Conservation (phyloP, 2,888 invertebrate genomes). For the Omphaloscelis lunosa region DNA sequence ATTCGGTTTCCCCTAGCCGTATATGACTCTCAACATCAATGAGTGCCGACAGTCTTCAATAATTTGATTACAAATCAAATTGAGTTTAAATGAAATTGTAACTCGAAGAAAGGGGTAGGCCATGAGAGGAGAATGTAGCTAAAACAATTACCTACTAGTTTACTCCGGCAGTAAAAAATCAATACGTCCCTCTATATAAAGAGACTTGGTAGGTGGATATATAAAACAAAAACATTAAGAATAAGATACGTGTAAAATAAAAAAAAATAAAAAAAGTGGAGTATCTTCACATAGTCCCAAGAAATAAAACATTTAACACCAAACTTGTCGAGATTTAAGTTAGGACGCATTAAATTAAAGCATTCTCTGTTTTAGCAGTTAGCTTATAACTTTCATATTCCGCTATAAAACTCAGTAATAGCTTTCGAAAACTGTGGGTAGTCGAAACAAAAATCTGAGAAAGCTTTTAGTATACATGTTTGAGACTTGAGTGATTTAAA, state of each 20-base stretch:
- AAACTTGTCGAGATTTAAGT: conserved; percentile 18
- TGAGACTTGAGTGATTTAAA: conserved; percentile 65
- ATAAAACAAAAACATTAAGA: neutral
- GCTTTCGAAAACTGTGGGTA: conserved; percentile 32
- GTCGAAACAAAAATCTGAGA: conserved; percentile 44
- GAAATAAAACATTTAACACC: conserved; percentile 22
- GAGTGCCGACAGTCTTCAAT: neutral
- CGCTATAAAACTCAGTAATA: conserved; percentile 37
- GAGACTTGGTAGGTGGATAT: neutral
- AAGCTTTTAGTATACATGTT: conserved; percentile 77
- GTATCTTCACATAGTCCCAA: neutral
- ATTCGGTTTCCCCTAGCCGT: neutral
- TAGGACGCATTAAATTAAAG: neutral
- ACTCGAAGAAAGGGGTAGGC: neutral
- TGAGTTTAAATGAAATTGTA: conserved; percentile 6
- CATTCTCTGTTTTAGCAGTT: neutral
- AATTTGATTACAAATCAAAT: conserved; percentile 17
- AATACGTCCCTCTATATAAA: neutral
- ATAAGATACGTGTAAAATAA: neutral
- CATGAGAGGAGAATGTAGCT: neutral
- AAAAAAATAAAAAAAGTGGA: neutral
- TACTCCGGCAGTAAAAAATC: neutral
- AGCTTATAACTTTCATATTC: conserved; percentile 23
- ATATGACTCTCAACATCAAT: neutral
- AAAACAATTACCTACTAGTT: neutral